These are phyloP conservation scores for Elgaria multicarinata DNA, from an alignment of 2,113 vertebrate species.

Conservation along the genomic window DNA sequence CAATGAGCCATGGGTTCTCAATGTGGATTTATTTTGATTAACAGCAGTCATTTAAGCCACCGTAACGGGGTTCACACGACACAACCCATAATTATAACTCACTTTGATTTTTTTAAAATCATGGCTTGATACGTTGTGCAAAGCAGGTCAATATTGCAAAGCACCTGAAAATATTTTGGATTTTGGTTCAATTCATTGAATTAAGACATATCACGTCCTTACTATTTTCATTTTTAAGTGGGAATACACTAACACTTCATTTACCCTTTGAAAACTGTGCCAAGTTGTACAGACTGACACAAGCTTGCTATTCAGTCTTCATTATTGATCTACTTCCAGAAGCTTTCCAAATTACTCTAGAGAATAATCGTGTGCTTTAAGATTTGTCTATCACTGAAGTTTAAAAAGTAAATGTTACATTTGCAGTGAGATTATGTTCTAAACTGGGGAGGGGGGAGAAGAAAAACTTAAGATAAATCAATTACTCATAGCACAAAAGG, in stretches of 20 bases:
- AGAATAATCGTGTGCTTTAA: slow-evolving; percentile 27
- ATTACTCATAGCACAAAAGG: slow-evolving; percentile 28
- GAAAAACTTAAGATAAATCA: background rate
- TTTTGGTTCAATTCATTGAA: slow-evolving; percentile 2
- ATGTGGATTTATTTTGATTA: too few relatives aligned
- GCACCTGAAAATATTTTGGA: background rate
- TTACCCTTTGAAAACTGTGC: slow-evolving; percentile 32
- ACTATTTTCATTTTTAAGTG: slow-evolving; percentile 44
- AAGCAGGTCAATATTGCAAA: background rate
- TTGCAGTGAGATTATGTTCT: background rate
- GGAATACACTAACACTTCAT: background rate
- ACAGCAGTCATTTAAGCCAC: too few relatives aligned
- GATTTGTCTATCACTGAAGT: background rate
- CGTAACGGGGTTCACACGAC: too few relatives aligned
- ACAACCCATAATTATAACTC: too few relatives aligned
- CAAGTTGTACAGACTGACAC: slow-evolving; percentile 26
- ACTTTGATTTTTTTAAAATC: too few relatives aligned
- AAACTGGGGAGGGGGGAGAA: background rate
- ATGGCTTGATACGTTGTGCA: too few relatives aligned
- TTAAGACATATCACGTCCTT: slow-evolving; percentile 23
- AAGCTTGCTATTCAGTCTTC: slow-evolving; percentile 27
- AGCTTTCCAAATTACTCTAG: slow-evolving; percentile 44
- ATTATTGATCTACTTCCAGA: slow-evolving; percentile 51
- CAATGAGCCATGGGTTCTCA: too few relatives aligned
- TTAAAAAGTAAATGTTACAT: background rate